Conservation (phyloP, 2,113 vertebrate genomes). For the Taurulus bubalis region DNA sequence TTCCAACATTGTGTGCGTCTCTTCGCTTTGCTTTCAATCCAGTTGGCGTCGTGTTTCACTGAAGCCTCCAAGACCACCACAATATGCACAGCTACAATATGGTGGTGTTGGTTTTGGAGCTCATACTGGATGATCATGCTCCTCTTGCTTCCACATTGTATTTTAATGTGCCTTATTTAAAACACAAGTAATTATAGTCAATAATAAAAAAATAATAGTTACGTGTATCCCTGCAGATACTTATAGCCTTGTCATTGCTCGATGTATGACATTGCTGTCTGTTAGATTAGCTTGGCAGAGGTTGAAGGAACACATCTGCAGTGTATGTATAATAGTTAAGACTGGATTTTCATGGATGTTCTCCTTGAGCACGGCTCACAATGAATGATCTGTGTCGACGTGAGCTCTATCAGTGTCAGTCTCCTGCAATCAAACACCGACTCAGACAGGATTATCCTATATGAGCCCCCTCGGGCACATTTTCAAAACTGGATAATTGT, state of each 20-base stretch:
- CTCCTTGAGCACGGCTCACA: neutral
- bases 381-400: neutral
- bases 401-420: conserved; percentile 15
- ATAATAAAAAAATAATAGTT: neutral
- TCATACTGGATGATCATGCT: neutral
- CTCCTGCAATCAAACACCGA: conserved; percentile 32
- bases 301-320: neutral
- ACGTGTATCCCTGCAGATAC: neutral
- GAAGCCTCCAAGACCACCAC: too few species aligned
- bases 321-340: neutral
- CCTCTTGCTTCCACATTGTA: neutral
- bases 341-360: conserved; percentile 8
- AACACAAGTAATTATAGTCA: neutral
- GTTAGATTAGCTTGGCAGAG: neutral
- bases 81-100: neutral
- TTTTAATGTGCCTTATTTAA: neutral
- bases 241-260: neutral
- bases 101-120: neutral
- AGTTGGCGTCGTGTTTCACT: too few species aligned
- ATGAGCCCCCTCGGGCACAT: conserved; percentile 11
- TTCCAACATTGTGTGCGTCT: neutral
- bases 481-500: conserved; percentile 53
- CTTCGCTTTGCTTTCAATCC: neutral
- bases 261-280: neutral
- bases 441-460: conserved; percentile 33